phyloP scores from a whole-genome alignment of 2,797 vertebrate species.

The Agapornis canus region DNA sequence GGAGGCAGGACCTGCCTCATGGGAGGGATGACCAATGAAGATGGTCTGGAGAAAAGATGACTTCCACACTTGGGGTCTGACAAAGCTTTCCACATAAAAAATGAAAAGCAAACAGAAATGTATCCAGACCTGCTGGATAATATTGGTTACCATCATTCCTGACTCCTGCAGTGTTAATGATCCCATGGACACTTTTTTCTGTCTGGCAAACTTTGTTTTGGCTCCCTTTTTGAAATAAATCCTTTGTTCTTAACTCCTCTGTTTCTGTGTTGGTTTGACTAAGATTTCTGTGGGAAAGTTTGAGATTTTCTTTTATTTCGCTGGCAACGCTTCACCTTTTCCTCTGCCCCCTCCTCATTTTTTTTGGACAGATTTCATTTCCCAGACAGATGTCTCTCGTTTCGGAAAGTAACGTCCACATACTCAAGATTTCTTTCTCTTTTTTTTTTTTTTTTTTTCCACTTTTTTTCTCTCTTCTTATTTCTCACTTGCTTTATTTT shows the following conservation, averaged over 20 bases:
- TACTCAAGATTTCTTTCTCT: background rate
- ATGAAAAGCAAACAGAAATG: background rate
- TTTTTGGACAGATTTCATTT: conserved; percentile 23
- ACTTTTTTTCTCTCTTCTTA: background rate
- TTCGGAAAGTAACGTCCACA: background rate
- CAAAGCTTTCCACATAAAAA: background rate
- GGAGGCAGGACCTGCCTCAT: background rate
- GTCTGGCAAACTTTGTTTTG: conserved; percentile 27
- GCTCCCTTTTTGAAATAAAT: conserved; percentile 40
- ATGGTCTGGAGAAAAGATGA: background rate
- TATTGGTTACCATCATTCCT: background rate
- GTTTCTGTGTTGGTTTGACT: conserved; percentile 24
- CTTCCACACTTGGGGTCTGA: background rate
- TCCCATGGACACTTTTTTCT: conserved; percentile 1
- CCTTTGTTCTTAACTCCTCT: conserved; percentile 29
- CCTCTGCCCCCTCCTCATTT: background rate
- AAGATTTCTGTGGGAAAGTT: conserved; percentile 56
- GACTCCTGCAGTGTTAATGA: background rate
- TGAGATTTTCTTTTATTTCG: conserved; percentile 22
- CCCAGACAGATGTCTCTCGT: conserved; percentile 18
- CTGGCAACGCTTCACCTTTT: conserved; percentile 44
- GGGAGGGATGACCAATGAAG: background rate
- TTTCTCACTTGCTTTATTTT: background rate
- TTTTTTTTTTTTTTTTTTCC: background rate
- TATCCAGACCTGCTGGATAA: background rate